Evolutionary conservation across 2,113 vertebrate species (phyloP), one percentile per base, ranked within the genome.

Genomic region (Drymodes brunneopygia): DNA sequence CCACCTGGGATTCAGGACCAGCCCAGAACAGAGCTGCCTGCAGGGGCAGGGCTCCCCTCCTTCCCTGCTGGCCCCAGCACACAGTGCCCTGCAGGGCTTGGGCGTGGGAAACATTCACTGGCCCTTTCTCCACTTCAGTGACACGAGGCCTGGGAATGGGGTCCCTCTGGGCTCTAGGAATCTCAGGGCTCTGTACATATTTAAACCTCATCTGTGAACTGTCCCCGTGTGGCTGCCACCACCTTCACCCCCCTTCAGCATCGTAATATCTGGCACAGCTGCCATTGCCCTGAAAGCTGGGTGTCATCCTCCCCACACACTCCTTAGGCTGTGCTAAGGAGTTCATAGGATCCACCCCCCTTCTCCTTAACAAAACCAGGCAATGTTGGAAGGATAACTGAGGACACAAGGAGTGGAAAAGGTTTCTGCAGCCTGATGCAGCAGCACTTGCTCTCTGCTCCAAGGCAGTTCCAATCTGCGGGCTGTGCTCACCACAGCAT

Each of bases 41-140:
- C 48, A 53, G 42, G 19, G 33, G 6, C 28, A 70, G 42, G 31
- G 31, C 31, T 74, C 35, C 27, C 38, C 19, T 71, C 36, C 25
- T n/a, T 58, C 60, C 28, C 38, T 53, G 65, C 16, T 24, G 31
- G 38, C 31, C 48, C 35, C 35, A 42, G 61, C 35, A 35, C 42
- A 5, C 18, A 12, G 47, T 23, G 23, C 23, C 44, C 38, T 64
- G 69, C 20, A 58, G 33, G 24, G 4, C 22, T 71, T 67, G 48
- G 31, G 4, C 0, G 0, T 51, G 40, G 40, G 64, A 61, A 61
- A 22, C 2, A 5, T 25, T 19, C 54, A 7, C 31, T 4, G 4
- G 17, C 53, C 36, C 38, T 42, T 80, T 45, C 31, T 44, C 38
- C 22, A 1, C 31, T 61, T 57, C 50, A 31, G 45, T 42, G 47